phyloP scores from a whole-genome alignment of 1,140 invertebrate genomes.

The Drosophila arawakana region DNA sequence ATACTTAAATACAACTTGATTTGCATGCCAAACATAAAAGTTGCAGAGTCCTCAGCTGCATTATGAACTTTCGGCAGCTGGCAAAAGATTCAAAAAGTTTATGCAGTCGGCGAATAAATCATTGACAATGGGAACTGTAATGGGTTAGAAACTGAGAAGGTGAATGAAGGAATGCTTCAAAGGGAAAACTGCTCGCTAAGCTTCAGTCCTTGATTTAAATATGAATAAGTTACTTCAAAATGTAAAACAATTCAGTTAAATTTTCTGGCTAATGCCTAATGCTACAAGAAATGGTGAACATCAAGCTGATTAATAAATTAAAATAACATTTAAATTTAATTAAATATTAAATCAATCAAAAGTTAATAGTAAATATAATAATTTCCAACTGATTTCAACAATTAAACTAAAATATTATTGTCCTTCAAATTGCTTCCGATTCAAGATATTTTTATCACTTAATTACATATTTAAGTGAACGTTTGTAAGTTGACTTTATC shows the following conservation, averaged over 20 bases:
- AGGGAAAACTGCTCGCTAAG: background rate
- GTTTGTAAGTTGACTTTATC: slow-evolving; percentile 13
- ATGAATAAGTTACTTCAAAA: background rate
- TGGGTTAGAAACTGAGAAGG: slow-evolving; percentile 14
- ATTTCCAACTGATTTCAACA: background rate
- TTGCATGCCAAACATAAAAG: slow-evolving; percentile 45
- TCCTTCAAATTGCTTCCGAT: background rate
- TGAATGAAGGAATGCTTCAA: background rate
- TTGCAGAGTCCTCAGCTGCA: slow-evolving; percentile 1
- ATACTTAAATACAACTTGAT: slow-evolving; percentile 37
- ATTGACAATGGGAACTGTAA: slow-evolving; percentile 11
- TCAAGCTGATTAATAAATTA: no score
- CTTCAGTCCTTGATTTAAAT: background rate
- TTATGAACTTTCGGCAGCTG: slow-evolving; percentile 39
- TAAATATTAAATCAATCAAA: no score
- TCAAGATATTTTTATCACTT: slow-evolving; percentile 8
- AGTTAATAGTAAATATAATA: no score
- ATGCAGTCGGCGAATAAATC: background rate
- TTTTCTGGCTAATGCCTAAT: no score
- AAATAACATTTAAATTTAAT: no score
- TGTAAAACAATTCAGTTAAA: background rate
- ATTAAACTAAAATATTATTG: background rate
- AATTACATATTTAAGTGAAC: background rate
- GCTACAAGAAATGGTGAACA: no score
- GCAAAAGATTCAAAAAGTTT: slow-evolving; percentile 33